Evolutionary conservation across 2,113 vertebrate genomes (phyloP).

Genomic region (Numida meleagris): DNA sequence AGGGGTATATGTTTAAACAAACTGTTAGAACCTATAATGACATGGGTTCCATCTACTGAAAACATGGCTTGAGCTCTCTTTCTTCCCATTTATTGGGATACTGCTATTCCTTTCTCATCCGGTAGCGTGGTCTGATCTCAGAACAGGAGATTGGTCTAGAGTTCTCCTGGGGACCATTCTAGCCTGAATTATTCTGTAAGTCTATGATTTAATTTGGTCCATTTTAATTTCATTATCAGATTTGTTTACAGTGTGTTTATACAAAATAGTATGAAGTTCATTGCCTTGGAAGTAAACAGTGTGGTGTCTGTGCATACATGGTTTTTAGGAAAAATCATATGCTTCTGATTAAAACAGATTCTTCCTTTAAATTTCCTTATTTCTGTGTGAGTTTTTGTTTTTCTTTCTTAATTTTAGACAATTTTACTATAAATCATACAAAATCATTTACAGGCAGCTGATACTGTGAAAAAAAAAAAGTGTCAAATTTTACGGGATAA

Average conservation of each 20-base stretch:
- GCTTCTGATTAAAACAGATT: background rate
- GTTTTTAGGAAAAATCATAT: background rate
- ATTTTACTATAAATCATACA: background rate
- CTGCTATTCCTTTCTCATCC: background rate
- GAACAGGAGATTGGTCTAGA: background rate
- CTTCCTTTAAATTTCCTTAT: background rate
- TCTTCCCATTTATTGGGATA: background rate
- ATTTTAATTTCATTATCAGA: background rate
- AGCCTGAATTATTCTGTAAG: background rate
- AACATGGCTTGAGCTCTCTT: background rate
- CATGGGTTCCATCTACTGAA: background rate
- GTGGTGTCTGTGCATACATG: fast-evolving
- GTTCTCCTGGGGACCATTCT: background rate
- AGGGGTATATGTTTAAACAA: background rate
- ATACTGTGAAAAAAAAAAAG: background rate
- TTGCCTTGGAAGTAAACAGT: background rate
- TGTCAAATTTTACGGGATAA: background rate
- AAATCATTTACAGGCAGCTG: background rate
- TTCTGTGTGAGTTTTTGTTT: background rate
- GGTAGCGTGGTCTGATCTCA: background rate
- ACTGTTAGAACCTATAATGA: background rate
- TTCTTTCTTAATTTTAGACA: background rate
- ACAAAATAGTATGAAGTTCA: background rate
- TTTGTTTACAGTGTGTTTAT: background rate
- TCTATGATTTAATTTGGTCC: background rate